Evolutionary conservation across 2,888 invertebrate genomes (phyloP), one percentile per base, ranked within the genome.

Genomic region (Ormia ochracea): DNA sequence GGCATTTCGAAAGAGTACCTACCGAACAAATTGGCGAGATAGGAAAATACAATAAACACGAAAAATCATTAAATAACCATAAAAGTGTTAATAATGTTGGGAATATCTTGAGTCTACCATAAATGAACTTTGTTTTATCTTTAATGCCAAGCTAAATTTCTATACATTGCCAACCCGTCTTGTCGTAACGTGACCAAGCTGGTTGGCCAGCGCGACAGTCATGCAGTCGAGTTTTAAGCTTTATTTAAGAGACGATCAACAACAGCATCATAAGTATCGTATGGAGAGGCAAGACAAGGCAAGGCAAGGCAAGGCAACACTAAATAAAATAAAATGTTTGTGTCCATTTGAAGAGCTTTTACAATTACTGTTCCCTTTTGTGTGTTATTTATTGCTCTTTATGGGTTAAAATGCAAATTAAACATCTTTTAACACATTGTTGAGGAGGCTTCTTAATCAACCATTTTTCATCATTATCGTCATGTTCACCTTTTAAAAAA

Each of bases 51-150:
- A 23, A 68, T 65, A 81, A 83, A 78, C 82, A 21, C 21, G 17
- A 43, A 68, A 70, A 59, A 72, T 75, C 66, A 73, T 78, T 73
- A 81, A 83, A 75, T 63, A 63, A 50, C 76, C 81, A 81, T 82
- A 81, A 77, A 81, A 78, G 83, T 78, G 82, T 77, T 83, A 83
- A 81, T 77, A 76, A 66, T 77, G 28, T 81, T 77, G 68, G 70
- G 72, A 59, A 82, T 82, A 70, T 33, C 54, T 69, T 74, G 23
- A 70, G 48, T 56, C 59, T 70, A 59, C 69, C 74, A 41, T 59
- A 70, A 59, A 52, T 41, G 59, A 75, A 79, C 26, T 61, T 66
- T 70, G 23, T 54, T 63, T 61, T 61, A 23, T 54, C 33, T 63
- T 50, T 61, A 36, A 75, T 66, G 59, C 23, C 61, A 72, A 26